Base-by-base conservation (phyloP, 2,888 invertebrate species). In the Heteromyza rotundicornis region DNA sequence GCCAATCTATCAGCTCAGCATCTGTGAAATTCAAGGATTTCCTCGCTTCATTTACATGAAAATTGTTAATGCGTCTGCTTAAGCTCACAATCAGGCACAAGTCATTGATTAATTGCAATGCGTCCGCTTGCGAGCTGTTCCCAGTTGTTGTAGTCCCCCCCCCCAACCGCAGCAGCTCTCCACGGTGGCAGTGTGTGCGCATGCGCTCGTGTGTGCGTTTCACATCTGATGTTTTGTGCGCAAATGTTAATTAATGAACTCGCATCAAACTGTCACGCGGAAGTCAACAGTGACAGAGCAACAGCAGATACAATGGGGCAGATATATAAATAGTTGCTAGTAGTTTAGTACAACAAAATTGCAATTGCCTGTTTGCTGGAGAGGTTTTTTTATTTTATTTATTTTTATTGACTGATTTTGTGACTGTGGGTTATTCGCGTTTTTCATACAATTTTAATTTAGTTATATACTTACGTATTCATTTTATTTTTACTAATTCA, bases 211-310 rank as follows among this genome's bases (percentile, higher is more conserved):
- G n/a, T n/a, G 40, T 14, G 20, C 20, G 20, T 47, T 17, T 47
- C 8, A n/a, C n/a, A 47, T 17, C 47, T 59, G 47, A 53, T 53
- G 53, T 47, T 52, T 58, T 49, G 35, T 40, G 44, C 27, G 52
- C 52, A 56, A 64, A 54, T 54, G 59, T 63, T 62, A 67, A 65
- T 64, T 64, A 68, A 63, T 63, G 57, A 59, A 64, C 57, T 62
- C 60, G 40, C 59, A 55, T 62, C 51, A 59, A 59, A 64, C 40
- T 64, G 62, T 62, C 53, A 65, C 61, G 59, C 63, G 68, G 67
- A 68, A 68, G 59, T 59, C 47, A 40, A 40, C 14, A 12, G 32
- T 12, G 12, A 32, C 32, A 32, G 32, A n/a, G n/a, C 32, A 32
- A 32, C 32, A n/a, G n/a, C n/a, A n/a, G n/a, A n/a, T n/a, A n/a